Percentiles rank a stretch among this genome's conserved stretches.
These are phyloP conservation scores for Pseudococcus longispinus DNA, from an alignment of 2,888 invertebrate genomes.

Conservation along the genomic window DNA sequence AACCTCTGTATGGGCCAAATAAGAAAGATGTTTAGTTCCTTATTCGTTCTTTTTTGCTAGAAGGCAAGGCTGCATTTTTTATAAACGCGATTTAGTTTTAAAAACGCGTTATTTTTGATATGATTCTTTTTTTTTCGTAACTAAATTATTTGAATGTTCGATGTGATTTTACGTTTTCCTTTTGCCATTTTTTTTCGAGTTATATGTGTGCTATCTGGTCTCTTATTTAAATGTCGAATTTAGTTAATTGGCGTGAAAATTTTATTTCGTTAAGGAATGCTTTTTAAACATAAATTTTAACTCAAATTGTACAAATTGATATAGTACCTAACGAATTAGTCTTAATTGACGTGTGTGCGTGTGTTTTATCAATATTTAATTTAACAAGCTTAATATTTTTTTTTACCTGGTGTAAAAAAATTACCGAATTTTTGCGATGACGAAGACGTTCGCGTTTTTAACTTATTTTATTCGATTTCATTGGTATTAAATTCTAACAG, in stretches of 20 bases:
- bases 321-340: not conserved
- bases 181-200: not conserved
- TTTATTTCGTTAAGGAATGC: not conserved
- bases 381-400: not conserved
- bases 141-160: not conserved
- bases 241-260: not conserved
- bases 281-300: not conserved
- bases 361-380: not conserved
- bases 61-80: not conserved
- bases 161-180: slow-evolving; percentile 7
- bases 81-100: not conserved
- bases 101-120: not conserved
- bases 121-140: not conserved
- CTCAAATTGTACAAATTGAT: not conserved
- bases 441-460: not conserved
- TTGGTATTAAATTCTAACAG: slow-evolving; percentile 11
- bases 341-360: not conserved
- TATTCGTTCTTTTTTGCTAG: not conserved
- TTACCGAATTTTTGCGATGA: not conserved
- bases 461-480: not conserved
- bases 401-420: not conserved
- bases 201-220: slow-evolving; percentile 10
- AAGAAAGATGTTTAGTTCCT: not conserved
- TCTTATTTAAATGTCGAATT: not conserved
- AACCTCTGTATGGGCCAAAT: not conserved